phyloP scores from a whole-genome alignment of 1,140 invertebrate species.

The Drosophila sproati region DNA sequence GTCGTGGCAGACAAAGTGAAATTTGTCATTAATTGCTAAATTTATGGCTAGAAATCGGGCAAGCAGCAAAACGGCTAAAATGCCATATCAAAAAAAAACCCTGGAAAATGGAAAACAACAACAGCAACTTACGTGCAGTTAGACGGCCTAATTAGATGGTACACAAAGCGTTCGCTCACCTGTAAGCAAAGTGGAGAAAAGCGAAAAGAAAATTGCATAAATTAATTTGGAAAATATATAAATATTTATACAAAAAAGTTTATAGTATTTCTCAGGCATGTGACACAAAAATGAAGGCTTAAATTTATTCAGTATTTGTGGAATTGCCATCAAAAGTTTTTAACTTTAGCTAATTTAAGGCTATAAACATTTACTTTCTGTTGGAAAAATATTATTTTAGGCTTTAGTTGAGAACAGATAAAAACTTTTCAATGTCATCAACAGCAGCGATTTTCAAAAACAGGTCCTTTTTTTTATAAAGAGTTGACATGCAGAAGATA shows the following conservation, averaged over 20 bases:
- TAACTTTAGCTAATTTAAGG: too few species aligned
- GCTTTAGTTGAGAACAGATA: too few species aligned
- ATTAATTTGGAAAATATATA: constrained; percentile 19
- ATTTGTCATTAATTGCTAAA: constrained; percentile 83
- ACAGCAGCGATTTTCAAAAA: too few species aligned
- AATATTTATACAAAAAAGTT: too few species aligned
- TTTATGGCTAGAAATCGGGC: constrained; percentile 74
- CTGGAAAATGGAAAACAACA: constrained; percentile 12
- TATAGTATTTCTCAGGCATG: too few species aligned
- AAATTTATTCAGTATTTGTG: neutral
- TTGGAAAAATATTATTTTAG: too few species aligned
- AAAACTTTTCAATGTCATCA: too few species aligned
- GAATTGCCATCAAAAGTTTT: too few species aligned
- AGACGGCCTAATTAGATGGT: constrained; percentile 70
- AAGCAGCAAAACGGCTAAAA: constrained; percentile 24
- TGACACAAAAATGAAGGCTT: too few species aligned
- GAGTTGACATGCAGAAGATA: too few species aligned
- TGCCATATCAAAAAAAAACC: constrained; percentile 39
- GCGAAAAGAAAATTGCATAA: constrained; percentile 10
- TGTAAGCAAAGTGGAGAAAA: constrained; percentile 39
- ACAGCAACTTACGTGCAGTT: constrained; percentile 63
- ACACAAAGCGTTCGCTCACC: constrained; percentile 63
- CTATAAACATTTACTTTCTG: too few species aligned
- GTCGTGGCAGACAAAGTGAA: constrained; percentile 77
- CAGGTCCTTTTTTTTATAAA: too few species aligned